Conservation (phyloP, 2,797 vertebrate genomes). For the Prionace glauca region DNA sequence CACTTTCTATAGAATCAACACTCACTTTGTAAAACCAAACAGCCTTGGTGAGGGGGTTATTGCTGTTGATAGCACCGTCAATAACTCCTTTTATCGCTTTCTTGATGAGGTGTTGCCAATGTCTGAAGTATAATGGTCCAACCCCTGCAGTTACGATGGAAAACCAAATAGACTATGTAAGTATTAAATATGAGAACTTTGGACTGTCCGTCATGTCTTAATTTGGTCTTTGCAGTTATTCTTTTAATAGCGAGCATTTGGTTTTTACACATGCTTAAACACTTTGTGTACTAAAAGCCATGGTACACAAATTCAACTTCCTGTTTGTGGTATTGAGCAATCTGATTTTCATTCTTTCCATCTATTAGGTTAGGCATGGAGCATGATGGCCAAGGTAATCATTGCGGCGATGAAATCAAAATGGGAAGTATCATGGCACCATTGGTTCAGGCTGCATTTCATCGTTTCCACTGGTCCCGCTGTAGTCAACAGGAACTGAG, state of each 20-base stretch:
- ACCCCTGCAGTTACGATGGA: not conserved
- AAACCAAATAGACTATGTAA: not conserved
- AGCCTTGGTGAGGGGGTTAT: no score
- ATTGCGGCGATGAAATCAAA: constrained; percentile 89
- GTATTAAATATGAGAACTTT: not conserved
- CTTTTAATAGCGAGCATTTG: not conserved
- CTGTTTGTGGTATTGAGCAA: not conserved
- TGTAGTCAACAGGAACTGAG: constrained; percentile 95
- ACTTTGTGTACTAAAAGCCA: no score
- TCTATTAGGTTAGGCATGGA: constrained; percentile 85
- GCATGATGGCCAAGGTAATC: constrained; percentile 92
- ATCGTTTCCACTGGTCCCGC: constrained; percentile 95
- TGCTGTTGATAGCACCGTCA: no score
- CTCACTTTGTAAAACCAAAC: no score
- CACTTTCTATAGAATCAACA: no score
- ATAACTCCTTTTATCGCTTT: no score
- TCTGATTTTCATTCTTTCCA: not conserved
- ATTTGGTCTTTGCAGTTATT: not conserved
- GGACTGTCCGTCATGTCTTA: not conserved
- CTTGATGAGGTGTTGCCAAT: not conserved
- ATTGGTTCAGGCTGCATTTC: constrained; percentile 91
- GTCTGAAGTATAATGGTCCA: not conserved
- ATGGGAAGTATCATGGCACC: constrained; percentile 99
- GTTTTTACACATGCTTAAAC: not conserved
- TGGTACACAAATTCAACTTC: not conserved